Evolutionary conservation across 2,113 vertebrate genomes (phyloP), one percentile per base, ranked within the genome.

Genomic region (Ceyx cyanopectus): DNA sequence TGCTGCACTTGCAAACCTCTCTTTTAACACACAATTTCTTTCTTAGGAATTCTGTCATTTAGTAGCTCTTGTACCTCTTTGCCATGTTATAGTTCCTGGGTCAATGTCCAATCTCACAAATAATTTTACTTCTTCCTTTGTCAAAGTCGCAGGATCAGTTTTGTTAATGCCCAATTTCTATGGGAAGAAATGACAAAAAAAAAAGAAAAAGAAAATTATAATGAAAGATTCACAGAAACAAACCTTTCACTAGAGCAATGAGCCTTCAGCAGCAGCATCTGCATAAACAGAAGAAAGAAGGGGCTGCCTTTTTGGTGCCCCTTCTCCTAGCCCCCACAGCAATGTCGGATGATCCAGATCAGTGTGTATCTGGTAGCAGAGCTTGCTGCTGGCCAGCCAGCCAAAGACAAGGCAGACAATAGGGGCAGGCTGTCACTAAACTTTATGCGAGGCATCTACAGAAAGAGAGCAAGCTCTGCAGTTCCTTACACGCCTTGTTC

Each of bases 41-140:
- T 70, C 41, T 69, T 46, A 23, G 3, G 18, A 75, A 37, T 5
- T 45, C 46, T 32, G 51, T 6, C 5, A n/a, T 14, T 22, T 48
- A 84, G 51, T 62, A 12, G 43, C 53, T 92, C 20, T 26, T 22
- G 37, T 98, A 99, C 99, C 99, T 99, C 99, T 98, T 81, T 99
- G 99, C 99, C 99, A 99, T 2, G 99, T 99, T 92, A 99, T 97
- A 14, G 98, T 97, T 87, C 97, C 97, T 6, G 99, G 98, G 65
- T 99, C 98, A 22, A 99, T 99, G 95, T 99, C 99, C 95, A 99
- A 30, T 91, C 99, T 98, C 95, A 98, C 98, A 81, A 99, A 99
- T 90, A 94, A 97, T 27, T 97, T 98, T 61, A 99, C 94, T 96
- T 99, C 99, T 43, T 99, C 99, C 16, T 99, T 98, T 7, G 98